Evolutionary conservation across 2,113 vertebrate genomes (phyloP).

Genomic region (Delphinapterus leucas): DNA sequence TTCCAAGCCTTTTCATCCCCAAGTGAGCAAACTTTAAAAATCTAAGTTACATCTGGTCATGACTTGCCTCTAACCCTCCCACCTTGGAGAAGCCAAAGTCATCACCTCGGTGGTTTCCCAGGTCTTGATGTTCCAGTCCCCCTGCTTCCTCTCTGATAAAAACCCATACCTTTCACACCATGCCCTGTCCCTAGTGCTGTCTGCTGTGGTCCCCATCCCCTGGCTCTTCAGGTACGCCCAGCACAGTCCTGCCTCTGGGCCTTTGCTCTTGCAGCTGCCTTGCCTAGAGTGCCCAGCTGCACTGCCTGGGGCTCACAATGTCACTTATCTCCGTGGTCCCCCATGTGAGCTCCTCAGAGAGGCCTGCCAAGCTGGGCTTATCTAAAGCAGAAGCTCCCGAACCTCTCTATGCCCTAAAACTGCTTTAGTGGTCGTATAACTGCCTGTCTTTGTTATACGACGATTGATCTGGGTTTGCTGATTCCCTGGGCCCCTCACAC

Average conservation of each 20-base stretch:
- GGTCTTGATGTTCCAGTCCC: too few species aligned
- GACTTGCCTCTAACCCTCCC: neutral
- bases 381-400: accelerated
- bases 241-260: neutral
- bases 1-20: neutral
- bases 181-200: accelerated
- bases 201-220: neutral
- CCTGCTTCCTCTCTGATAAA: neutral
- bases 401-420: neutral
- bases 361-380: accelerated
- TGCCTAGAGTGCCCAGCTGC: accelerated
- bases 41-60: neutral
- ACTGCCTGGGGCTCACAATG: neutral
- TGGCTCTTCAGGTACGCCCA: neutral
- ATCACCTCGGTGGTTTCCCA: accelerated
- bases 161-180: neutral
- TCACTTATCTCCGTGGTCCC: accelerated
- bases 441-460: accelerated
- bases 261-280: neutral
- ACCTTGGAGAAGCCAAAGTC: accelerated
- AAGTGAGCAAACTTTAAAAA: neutral
- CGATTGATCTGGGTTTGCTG: neutral
- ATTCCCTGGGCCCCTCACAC: neutral
- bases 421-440: too few species aligned
- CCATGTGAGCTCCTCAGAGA: neutral